These are phyloP conservation scores for Conus canariensis DNA, from an alignment of 2,888 invertebrate species.

Conservation along the genomic window DNA sequence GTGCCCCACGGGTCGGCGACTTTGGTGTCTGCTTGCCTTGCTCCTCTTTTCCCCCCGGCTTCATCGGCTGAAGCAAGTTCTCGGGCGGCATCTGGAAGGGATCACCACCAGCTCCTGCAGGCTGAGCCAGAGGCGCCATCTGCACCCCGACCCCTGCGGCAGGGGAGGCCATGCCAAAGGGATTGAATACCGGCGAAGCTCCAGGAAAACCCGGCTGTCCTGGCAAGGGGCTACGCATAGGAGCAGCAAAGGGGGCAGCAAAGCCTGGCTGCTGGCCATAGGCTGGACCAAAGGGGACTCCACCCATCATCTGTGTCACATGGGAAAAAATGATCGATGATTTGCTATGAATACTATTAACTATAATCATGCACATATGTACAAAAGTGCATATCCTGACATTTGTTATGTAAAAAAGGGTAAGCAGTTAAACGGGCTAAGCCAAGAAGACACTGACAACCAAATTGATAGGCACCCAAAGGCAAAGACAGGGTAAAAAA, in stretches of 20 bases:
- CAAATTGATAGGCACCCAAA: too few species aligned
- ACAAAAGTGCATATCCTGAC: too few species aligned
- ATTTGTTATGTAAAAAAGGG: too few species aligned
- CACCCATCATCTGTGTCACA: slow-evolving; percentile 21
- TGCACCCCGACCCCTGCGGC: not conserved
- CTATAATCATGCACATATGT: too few species aligned
- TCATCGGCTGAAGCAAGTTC: slow-evolving; percentile 49
- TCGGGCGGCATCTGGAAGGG: not conserved
- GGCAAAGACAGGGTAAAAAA: too few species aligned
- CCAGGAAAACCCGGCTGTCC: slow-evolving; percentile 21
- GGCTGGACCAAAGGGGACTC: not conserved
- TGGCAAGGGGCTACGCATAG: not conserved
- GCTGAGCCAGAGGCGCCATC: not conserved
- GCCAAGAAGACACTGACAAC: too few species aligned
- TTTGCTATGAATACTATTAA: too few species aligned
- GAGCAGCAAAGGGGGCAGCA: not conserved
- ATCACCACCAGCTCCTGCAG: not conserved
- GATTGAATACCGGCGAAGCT: not conserved
- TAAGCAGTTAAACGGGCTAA: too few species aligned
- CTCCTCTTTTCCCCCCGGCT: slow-evolving; percentile 40
- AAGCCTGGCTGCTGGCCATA: slow-evolving; percentile 29
- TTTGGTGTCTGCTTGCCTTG: slow-evolving; percentile 2
- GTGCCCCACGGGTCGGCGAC: slow-evolving; percentile 43
- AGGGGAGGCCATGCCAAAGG: slow-evolving; percentile 10
- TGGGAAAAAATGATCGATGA: too few species aligned